A percentile compares a stretch with the other conserved stretches of the same genome.
Evolutionary conservation across 30 jellyfish, hydroid and myxozoan species (phyloP).

Genomic region (Hydra vulgaris): DNA sequence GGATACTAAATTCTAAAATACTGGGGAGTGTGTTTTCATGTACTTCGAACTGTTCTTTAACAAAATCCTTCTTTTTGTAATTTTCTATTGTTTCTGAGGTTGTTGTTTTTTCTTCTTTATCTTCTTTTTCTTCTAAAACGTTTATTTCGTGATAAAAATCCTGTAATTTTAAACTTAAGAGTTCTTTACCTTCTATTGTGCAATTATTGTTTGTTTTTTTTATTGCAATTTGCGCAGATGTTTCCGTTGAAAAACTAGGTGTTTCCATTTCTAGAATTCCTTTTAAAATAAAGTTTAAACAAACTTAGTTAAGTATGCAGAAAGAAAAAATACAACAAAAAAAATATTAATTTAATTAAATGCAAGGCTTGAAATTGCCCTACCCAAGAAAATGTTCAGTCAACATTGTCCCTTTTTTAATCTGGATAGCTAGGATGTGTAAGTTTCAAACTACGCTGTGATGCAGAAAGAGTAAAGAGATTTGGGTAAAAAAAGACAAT

Average conservation of each 20-base stretch:
- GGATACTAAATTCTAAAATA: neutral
- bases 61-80: neutral
- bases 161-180: no score
- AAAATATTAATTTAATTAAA: no score
- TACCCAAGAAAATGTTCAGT: no score
- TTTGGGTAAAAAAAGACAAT: no score
- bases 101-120: neutral
- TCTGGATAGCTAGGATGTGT: no score
- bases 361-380: no score
- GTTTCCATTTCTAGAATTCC: slow-evolving; percentile 20
- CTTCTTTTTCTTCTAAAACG: neutral
- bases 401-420: no score
- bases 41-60: neutral
- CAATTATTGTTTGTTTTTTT: neutral
- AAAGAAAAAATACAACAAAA: neutral
- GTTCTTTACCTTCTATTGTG: neutral
- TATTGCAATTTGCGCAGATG: neutral
- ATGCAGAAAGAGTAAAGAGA: no score
- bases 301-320: neutral
- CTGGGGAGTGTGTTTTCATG: neutral
- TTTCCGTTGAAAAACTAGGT: slow-evolving; percentile 5
- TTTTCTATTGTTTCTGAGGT: neutral
- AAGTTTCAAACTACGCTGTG: no score
- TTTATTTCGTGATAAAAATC: no score
- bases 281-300: neutral